These are phyloP conservation scores for Xiphorhynchus erythropygius DNA, from an alignment of 2,797 vertebrate species.

Conservation along the genomic window DNA sequence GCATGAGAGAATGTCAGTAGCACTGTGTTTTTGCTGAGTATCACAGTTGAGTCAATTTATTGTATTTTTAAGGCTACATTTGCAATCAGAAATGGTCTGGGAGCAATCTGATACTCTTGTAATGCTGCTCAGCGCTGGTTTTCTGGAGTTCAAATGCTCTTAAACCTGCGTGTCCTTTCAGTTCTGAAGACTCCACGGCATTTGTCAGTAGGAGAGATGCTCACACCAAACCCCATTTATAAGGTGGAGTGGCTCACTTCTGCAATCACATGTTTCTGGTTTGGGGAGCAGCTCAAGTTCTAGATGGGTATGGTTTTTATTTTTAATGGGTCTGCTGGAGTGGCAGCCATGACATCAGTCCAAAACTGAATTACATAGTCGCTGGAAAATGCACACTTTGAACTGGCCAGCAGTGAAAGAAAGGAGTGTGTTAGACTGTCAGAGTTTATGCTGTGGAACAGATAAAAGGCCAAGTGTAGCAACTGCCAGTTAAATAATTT, in stretches of 20 bases:
- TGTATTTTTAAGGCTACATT: background rate
- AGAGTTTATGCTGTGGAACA: constrained; percentile 22
- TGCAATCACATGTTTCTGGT: background rate
- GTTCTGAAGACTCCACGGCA: background rate
- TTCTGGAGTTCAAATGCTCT: background rate
- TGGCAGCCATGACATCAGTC: constrained; percentile 34
- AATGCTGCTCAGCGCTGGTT: background rate
- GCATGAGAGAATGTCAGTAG: background rate
- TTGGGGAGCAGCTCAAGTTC: background rate
- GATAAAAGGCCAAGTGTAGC: constrained; percentile 42
- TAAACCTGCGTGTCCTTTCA: background rate
- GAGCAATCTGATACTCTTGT: background rate
- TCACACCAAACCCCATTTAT: background rate
- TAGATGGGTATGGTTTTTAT: background rate
- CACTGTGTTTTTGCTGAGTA: background rate
- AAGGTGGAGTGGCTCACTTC: background rate
- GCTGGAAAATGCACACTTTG: constrained; percentile 42
- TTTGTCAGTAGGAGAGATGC: background rate
- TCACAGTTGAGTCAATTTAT: background rate
- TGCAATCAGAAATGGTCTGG: background rate
- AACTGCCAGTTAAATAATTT: constrained; percentile 17
- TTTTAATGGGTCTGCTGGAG: constrained; percentile 13
- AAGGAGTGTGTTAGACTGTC: background rate
- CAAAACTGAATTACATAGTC: constrained; percentile 8
- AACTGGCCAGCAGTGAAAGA: constrained; percentile 14